Base-by-base conservation (phyloP, 2,113 vertebrate genomes). In the Lagopus muta region DNA sequence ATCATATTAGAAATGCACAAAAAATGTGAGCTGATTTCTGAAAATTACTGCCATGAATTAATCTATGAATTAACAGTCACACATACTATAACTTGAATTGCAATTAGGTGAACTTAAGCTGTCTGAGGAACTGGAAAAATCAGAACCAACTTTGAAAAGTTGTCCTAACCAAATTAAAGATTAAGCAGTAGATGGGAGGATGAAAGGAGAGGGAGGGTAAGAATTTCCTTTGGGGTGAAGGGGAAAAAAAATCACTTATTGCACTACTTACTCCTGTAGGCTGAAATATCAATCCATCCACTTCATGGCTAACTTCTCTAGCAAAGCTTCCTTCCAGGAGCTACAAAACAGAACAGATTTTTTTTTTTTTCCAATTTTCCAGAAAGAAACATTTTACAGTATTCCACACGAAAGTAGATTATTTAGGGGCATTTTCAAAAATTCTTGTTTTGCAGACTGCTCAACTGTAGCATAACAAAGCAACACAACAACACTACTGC, bases 231-330 rank as follows among this genome's bases (percentile, higher is more conserved):
- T 45, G 36, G 52, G 40, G 66, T 16, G 48, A 27, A 85, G 82
- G 17, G 13, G 11, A 8, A 83, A 45, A 83, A 45, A 78, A 86
- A 86, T 61, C 50, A 15, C 5, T 48, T 91, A 69, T 78, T 57
- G 90, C 1, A 10, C 28, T 97, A 97, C 99, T 99, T 98, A 99
- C 99, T 97, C 99, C 99, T 60, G 98, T 98, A 71, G 99, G 99
- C 95, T 99, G 99, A 98, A 99, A 99, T 98, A 99, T 99, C 69
- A 99, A 98, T 90, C 99, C 99, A 94, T 99, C 99, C 71, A 99
- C 98, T 98, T 99, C 99, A 72, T 99, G 99, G 97, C 99, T 99
- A 95, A 99, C 99, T 98, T 99, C 99, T 96, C 98, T 98, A 40
- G 99, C 98, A 98, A 99, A 99, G 95, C 98, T 99, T 98, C 99